Evolutionary conservation across 2,888 invertebrate genomes (phyloP).

Genomic region (Charanyca ferruginea): DNA sequence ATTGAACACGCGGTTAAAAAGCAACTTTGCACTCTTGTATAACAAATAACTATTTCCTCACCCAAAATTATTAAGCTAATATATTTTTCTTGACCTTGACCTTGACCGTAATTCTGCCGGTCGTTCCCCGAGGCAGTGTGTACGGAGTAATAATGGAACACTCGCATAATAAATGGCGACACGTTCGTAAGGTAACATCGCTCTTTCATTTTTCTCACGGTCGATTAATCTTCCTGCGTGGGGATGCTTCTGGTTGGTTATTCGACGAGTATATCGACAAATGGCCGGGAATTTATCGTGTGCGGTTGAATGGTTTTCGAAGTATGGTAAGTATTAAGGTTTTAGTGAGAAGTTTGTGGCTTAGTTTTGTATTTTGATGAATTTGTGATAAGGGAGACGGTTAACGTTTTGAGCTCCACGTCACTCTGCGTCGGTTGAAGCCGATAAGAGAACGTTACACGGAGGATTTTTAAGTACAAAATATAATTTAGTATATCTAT

Average conservation of each 20-base stretch:
- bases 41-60: too few relatives aligned
- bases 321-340: slow-evolving; percentile 59
- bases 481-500: too few relatives aligned
- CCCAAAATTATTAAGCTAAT: too few relatives aligned
- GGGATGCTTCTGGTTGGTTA: slow-evolving; percentile 67
- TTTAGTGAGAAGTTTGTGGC: slow-evolving; percentile 6
- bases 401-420: too few relatives aligned
- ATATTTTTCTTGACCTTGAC: too few relatives aligned
- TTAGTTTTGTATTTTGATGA: slow-evolving; percentile 12
- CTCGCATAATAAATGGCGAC: slow-evolving; percentile 82
- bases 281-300: slow-evolving; percentile 71
- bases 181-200: slow-evolving; percentile 81
- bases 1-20: too few relatives aligned
- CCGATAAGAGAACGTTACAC: too few relatives aligned
- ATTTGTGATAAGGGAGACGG: neutral
- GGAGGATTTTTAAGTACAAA: too few relatives aligned
- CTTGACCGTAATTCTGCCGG: slow-evolving; percentile 31
- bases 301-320: slow-evolving; percentile 50
- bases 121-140: slow-evolving; percentile 54
- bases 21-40: too few relatives aligned
- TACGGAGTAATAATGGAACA: slow-evolving; percentile 77
- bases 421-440: too few relatives aligned
- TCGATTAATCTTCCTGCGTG: slow-evolving; percentile 80
- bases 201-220: slow-evolving; percentile 84
- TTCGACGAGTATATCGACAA: slow-evolving; percentile 73